Percentiles rank a stretch among this genome's conserved stretches.
Evolutionary conservation across 2,888 invertebrate genomes (phyloP).

Genomic region (Hyposoter dolosus): DNA sequence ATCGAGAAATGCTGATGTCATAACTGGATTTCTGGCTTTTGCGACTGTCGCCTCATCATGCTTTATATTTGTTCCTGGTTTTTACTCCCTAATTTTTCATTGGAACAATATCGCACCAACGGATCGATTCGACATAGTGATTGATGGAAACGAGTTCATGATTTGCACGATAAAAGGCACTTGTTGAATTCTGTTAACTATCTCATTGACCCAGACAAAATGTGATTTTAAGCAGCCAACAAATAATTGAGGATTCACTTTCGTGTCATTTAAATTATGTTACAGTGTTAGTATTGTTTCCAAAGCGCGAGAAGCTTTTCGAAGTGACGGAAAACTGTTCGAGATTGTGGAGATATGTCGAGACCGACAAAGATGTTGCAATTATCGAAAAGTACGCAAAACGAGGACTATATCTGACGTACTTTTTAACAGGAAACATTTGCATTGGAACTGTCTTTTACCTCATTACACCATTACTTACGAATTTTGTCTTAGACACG

Average conservation of each 20-base stretch:
- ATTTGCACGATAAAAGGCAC: conserved; percentile 47
- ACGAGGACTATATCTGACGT: conserved; percentile 63
- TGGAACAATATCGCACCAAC: conserved; percentile 12
- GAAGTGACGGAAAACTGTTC: conserved; percentile 63
- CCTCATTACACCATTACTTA: conserved; percentile 38
- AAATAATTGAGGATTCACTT: not conserved
- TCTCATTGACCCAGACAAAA: too few species aligned
- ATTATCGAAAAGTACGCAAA: conserved; percentile 50
- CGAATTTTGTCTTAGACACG: conserved; percentile 30
- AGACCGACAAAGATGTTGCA: conserved; percentile 50
- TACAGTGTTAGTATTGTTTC: conserved; percentile 32
- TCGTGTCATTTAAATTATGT: not conserved
- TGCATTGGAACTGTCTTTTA: conserved; percentile 22
- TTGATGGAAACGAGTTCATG: conserved; percentile 16
- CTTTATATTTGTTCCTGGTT: conserved; percentile 37
- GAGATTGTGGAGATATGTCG: conserved; percentile 68
- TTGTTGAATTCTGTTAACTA: not conserved
- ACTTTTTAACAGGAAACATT: conserved; percentile 23
- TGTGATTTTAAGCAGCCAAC: not conserved
- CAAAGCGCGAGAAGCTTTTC: conserved; percentile 38
- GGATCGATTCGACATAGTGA: conserved; percentile 29
- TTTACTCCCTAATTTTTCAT: conserved; percentile 41
- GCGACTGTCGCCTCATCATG: conserved; percentile 18
- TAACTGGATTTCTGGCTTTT: conserved; percentile 12
- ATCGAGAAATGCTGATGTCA: not conserved